Base-by-base conservation (phyloP, 2,888 invertebrate species). In the Drosophila siamana region DNA sequence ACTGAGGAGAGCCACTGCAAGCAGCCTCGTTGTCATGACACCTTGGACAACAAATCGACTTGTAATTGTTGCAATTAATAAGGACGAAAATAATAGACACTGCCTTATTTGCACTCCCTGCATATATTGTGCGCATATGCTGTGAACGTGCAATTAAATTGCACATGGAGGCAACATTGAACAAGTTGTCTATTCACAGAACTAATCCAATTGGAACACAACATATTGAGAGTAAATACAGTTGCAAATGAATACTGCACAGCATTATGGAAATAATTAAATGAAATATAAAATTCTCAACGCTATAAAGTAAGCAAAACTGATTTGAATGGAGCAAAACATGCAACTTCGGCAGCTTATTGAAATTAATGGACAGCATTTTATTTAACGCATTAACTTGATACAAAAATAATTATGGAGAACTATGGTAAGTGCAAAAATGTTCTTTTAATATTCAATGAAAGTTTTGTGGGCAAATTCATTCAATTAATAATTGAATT, bases 31-130 rank as follows among this genome's bases (percentile, higher is more conserved):
- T 41, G 66, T 54, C 51, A 69, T 57, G 77, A 68, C 73, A 74
- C 63, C 70, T 78, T 60, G 68, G 15, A 66, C 66, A 69, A 63
- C 61, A 80, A 79, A 78, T 77, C 66, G 80, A 79, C 72, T 69
- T 62, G 75, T 75, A 80, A 78, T 72, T 80, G 72, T 67, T n/a
- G 69, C 72, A 78, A 79, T 79, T 79, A 80, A 74, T 66, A 69
- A 47, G 61, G 46, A 65, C 64, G 48, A 73, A 60, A 60, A 60
- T 56, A 64, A 73, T 72, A 69, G 63, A 47, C 40, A 28, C n/a
- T 13, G 26, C 26, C 26, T n/a, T n/a, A n/a, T n/a, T n/a, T n/a
- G n/a, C n/a, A n/a, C n/a, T n/a, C n/a, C n/a, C n/a, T n/a, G 6
- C 26, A 19, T 28, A 33, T 24, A 9, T 19, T 19, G 52, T 52